Base-by-base conservation (phyloP, 2,113 vertebrate genomes). In the Pteruthius melanotis region DNA sequence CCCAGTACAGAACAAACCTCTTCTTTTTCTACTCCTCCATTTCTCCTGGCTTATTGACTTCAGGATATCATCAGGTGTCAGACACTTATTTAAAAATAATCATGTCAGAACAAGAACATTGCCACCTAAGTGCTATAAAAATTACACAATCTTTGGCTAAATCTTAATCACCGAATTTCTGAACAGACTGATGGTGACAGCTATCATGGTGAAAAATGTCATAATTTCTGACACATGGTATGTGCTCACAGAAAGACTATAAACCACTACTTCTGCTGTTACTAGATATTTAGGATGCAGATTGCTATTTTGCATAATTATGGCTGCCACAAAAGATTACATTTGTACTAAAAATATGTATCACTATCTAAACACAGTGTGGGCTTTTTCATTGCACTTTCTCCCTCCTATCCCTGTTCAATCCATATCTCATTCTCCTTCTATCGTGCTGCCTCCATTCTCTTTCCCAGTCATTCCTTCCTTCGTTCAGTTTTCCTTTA, bases 251-350 rank as follows among this genome's bases (percentile, higher is more conserved):
- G 72, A 42, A 77, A 80, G 74, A 39, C 42, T 91, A 54, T 65
- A 93, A 94, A 87, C 74, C 59, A 76, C 26, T 72, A 64, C 63
- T 92, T 74, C 80, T 93, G 68, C 80, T 94, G 94, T 87, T 90
- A 66, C 68, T 87, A 63, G 71, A 71, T 92, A 81, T 83, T 95
- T 94, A 82, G 89, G 50, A 89, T 94, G 74, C 84, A 95, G 81
- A 85, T 94, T 96, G 87, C 63, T 94, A 33, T 87, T 93, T 89
- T 95, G 31, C 89, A 93, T 91, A 79, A 95, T 96, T 93, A 85
- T 53, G 57, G 39, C 37, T 91, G 90, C 66, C 87, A 93, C 81
- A 88, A 93, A 94, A 69, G 65, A 93, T 85, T 87, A 84, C 93
- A 80, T 35, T 76, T 33, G 16, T 54, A 61, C 70, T 83, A 93